These are phyloP conservation scores for Tiphia femorata DNA, from an alignment of 2,888 invertebrate species.

Conservation along the genomic window DNA sequence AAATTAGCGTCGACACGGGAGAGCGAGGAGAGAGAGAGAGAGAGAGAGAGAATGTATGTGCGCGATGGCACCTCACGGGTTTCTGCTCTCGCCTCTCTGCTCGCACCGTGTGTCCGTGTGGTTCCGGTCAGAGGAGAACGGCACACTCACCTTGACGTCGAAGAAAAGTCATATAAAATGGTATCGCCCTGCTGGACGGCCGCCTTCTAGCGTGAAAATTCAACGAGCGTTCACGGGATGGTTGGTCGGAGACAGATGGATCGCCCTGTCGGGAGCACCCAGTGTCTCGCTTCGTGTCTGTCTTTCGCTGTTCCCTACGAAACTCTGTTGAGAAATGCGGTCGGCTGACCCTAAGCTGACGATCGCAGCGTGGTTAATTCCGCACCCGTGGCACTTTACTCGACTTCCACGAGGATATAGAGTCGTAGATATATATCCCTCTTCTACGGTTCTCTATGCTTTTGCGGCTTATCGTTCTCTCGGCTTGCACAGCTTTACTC, in stretches of 20 bases:
- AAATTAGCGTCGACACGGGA: conserved; percentile 53
- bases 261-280: conserved; percentile 58
- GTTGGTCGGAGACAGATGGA: conserved; percentile 61
- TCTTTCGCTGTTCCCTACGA: conserved; percentile 17
- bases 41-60: conserved; percentile 4
- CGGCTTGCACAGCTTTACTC: conserved; percentile 11
- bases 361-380: conserved; percentile 1
- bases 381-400: background rate
- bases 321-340: conserved; percentile 20
- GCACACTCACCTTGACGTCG: conserved; percentile 85
- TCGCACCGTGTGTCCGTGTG: background rate
- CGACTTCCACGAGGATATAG: too few species aligned
- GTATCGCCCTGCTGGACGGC: conserved; percentile 89
- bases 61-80: too few species aligned
- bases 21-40: conserved; percentile 5
- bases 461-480: background rate
- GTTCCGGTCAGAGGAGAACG: background rate
- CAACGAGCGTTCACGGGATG: conserved; percentile 51
- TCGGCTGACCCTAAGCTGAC: conserved; percentile 1
- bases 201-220: conserved; percentile 68
- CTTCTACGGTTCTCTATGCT: background rate
- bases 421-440: too few species aligned
- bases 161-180: conserved; percentile 98
- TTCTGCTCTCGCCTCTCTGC: too few species aligned
- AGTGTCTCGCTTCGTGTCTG: conserved; percentile 39